Percentiles rank a stretch among this genome's conserved stretches.
phyloP scores from a whole-genome alignment of 2,888 invertebrate genomes.

The Drosophila emarginata region DNA sequence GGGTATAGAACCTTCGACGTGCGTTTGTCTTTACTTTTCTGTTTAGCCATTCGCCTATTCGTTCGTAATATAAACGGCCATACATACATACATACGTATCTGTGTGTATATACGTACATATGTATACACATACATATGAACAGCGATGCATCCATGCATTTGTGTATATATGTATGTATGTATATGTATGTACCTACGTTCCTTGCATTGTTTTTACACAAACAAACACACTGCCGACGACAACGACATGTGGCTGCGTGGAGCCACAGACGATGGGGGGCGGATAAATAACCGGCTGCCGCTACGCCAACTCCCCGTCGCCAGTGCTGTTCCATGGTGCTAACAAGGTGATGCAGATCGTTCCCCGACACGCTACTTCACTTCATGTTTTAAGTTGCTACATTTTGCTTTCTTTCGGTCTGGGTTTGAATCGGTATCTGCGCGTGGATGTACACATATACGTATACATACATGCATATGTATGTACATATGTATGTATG shows the following conservation, averaged over 20 bases:
- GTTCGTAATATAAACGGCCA: neutral
- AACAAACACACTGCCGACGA: slow-evolving; percentile 35
- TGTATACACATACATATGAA: neutral
- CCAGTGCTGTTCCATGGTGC: slow-evolving; percentile 51
- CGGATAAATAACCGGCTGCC: slow-evolving; percentile 65
- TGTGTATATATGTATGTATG: slow-evolving; percentile 1
- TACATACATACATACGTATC: no score
- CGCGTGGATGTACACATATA: slow-evolving; percentile 16
- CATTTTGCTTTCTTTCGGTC: slow-evolving; percentile 58
- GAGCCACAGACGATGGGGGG: slow-evolving; percentile 24
- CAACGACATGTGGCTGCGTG: slow-evolving; percentile 38
- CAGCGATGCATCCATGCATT: slow-evolving; percentile 6
- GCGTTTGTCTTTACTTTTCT: slow-evolving; percentile 3
- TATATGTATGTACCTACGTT: slow-evolving; percentile 3
- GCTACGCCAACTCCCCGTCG: slow-evolving; percentile 46
- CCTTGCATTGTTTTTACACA: slow-evolving; percentile 41
- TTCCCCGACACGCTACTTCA: slow-evolving; percentile 72
- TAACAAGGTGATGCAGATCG: slow-evolving; percentile 75
- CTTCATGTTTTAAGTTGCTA: slow-evolving; percentile 52
- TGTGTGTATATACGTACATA: neutral
- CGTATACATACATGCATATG: slow-evolving; percentile 27
- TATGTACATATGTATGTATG: slow-evolving; percentile 23
- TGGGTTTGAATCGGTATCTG: slow-evolving; percentile 11
- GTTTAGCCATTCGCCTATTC: slow-evolving; percentile 14
- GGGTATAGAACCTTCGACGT: neutral